phyloP scores from a whole-genome alignment of 2,888 invertebrate species.

The Folsomia manolachei region DNA sequence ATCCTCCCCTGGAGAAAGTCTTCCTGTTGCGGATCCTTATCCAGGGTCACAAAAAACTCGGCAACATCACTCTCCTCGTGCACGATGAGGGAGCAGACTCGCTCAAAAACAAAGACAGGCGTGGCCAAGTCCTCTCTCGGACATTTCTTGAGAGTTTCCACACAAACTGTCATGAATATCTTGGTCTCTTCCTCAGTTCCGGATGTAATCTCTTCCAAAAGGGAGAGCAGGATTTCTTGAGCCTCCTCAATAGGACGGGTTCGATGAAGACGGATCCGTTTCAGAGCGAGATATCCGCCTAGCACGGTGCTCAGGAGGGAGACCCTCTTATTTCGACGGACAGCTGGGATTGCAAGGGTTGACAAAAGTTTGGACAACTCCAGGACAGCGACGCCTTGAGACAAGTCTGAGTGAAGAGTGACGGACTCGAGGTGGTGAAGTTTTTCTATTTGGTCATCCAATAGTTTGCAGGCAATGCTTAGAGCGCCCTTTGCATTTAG shows the following conservation, averaged over 20 bases:
- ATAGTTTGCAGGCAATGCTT: conserved; percentile 75
- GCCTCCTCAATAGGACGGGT: conserved; percentile 75
- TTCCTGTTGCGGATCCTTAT: conserved; percentile 98
- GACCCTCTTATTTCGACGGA: conserved; percentile 44
- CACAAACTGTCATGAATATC: conserved; percentile 95
- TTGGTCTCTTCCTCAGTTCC: conserved; percentile 94
- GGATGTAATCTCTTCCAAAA: conserved; percentile 52
- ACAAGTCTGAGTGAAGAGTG: conserved; percentile 86
- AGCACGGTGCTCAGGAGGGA: conserved; percentile 64
- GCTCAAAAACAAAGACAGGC: conserved; percentile 95
- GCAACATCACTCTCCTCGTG: conserved; percentile 96
- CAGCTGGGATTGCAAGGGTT: conserved; percentile 48
- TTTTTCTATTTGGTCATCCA: conserved; percentile 84
- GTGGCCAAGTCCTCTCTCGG: conserved; percentile 89
- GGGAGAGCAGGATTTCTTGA: conserved; percentile 41
- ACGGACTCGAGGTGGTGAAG: conserved; percentile 86
- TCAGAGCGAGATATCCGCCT: conserved; percentile 87
- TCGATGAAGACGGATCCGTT: conserved; percentile 87
- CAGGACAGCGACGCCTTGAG: conserved; percentile 64
- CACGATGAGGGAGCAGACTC: conserved; percentile 93
- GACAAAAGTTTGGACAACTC: conserved; percentile 45
- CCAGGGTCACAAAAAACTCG: conserved; percentile 92
- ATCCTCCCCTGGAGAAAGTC: conserved; percentile 94
- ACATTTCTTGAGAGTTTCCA: conserved; percentile 89
- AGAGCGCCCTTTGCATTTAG: conserved; percentile 83